phyloP scores from a whole-genome alignment of 1,140 invertebrate species.

The Nephila pilipes region DNA sequence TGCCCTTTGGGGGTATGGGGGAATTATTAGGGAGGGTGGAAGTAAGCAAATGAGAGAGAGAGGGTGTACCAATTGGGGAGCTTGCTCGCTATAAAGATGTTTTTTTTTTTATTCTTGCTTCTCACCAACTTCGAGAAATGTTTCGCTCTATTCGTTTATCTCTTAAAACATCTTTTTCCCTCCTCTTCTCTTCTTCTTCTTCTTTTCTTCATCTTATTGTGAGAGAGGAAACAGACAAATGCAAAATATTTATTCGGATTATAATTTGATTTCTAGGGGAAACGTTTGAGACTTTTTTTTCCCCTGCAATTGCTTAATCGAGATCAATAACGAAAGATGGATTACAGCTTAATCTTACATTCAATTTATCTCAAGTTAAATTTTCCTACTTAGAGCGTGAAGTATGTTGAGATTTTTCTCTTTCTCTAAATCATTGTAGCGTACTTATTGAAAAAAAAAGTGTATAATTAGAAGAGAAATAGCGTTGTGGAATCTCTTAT shows the following conservation, averaged over 20 bases:
- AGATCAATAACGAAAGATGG: conserved; percentile 11
- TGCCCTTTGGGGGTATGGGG: conserved; percentile 43
- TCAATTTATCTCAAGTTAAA: not conserved
- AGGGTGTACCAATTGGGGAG: conserved; percentile 56
- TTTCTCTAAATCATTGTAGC: too few species aligned
- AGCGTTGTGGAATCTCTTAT: not conserved
- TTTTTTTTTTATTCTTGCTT: conserved; percentile 11
- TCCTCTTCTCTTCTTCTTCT: not conserved
- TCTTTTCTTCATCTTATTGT: not conserved
- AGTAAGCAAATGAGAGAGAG: conserved; percentile 64
- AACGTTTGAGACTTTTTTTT: not conserved
- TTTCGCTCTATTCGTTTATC: conserved; percentile 22
- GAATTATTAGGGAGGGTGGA: conserved; percentile 63
- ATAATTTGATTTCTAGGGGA: not conserved
- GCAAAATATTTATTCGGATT: conserved; percentile 17
- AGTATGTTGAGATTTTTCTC: too few species aligned
- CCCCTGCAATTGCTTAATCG: not conserved
- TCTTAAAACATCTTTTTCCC: conserved; percentile 31
- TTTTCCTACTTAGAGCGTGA: not conserved
- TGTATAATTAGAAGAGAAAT: not conserved
- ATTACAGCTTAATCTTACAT: conserved; percentile 1
- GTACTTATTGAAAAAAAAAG: not conserved
- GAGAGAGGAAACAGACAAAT: not conserved
- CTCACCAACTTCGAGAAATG: not conserved
- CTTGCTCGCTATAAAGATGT: conserved; percentile 51